Base-by-base conservation (phyloP, 2,797 vertebrate species). In the Gephyroberyx darwinii region DNA sequence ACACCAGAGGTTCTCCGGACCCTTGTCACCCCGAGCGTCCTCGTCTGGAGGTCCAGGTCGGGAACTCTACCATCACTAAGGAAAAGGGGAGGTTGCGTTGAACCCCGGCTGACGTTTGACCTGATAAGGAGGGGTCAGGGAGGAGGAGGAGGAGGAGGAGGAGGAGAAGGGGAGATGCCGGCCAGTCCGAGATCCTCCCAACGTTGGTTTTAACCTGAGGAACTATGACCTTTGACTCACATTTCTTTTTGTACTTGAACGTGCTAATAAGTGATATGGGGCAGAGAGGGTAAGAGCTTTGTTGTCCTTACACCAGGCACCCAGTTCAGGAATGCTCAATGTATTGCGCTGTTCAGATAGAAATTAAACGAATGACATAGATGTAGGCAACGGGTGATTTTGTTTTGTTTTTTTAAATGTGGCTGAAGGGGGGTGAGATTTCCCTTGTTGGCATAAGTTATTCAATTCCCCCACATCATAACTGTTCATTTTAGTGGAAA, bases 171-270 rank as follows among this genome's bases (percentile, higher is more conserved):
- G 75, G 80, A 76, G 78, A 65, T 51, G 57, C 54, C 71, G 31
- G 64, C 60, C 54, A 57, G 66, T 75, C 65, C 54, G 17, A 80
- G 64, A 75, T 57, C 65, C 72, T 68, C 62, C 76, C 64, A 45
- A 30, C 78, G 50, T 80, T 60, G 52, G 78, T 90, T 90, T 89
- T 75, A 89, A 86, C 77, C 81, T 83, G 78, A 91, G 51, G 75
- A 88, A 82, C 86, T 79, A 80, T 86, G 84, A 91, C 88, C 84
- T 89, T 89, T 89, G 77, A 86, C 80, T 81, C 58, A 30, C 77
- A 81, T 86, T 89, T 90, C 56, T 87, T 88, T 86, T 92, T 91
- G 84, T 92, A 92, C 91, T 85, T 93, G 89, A 91, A 89, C 55
- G 58, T 89, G 72, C 57, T 60, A 57, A 54, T 69, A 68, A 73